Evolutionary conservation across 1,140 invertebrate species (phyloP).

Genomic region (Drepana arcuata): DNA sequence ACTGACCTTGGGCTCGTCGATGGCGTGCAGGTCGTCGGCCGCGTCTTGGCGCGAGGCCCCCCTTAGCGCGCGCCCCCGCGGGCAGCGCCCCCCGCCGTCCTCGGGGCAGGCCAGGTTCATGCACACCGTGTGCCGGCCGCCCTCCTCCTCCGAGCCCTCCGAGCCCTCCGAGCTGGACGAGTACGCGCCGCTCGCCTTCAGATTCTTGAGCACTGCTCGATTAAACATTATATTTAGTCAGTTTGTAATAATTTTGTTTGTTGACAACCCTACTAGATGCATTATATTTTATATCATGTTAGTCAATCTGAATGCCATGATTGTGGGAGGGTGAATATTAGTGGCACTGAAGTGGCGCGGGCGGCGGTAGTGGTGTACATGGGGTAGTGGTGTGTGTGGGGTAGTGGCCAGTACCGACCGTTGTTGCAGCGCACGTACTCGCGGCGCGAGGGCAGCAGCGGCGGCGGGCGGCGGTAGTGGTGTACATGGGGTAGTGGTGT

Average conservation of each 20-base stretch:
- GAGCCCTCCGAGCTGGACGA: conserved; percentile 19
- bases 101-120: conserved; percentile 44
- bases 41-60: conserved; percentile 26
- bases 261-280: no score
- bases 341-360: no score
- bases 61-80: conserved; percentile 11
- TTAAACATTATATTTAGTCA: no score
- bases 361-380: no score
- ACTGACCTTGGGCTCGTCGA: no score
- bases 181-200: conserved; percentile 22
- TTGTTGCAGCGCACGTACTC: conserved; percentile 51
- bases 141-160: conserved; percentile 24
- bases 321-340: no score
- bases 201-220: conserved; percentile 45
- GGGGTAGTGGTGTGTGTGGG: no score
- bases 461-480: conserved; percentile 83
- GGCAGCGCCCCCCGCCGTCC: conserved; percentile 20
- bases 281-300: no score
- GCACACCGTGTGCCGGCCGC: conserved; percentile 42
- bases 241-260: no score
- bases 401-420: no score
- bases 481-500: no score
- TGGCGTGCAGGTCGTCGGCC: conserved; percentile 32
- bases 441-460: conserved; percentile 75
- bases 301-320: no score